A percentile compares a stretch with the other conserved stretches of the same genome.
Evolutionary conservation across 1,140 invertebrate genomes (phyloP).

Genomic region (Phortica variegata): DNA sequence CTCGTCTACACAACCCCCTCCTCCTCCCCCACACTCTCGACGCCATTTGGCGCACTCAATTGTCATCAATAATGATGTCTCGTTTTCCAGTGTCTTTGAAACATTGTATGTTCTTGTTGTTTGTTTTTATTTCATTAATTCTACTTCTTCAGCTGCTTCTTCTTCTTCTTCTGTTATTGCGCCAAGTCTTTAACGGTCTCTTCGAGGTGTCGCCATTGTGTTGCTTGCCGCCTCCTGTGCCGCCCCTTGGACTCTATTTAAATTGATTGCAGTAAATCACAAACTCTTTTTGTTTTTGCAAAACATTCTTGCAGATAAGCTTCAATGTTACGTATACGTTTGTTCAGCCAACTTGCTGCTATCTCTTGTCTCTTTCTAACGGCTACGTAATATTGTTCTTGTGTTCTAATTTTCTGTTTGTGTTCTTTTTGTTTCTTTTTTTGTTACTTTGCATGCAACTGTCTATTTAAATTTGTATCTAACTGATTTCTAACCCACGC

Average conservation of each 20-base stretch:
- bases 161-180: too few species aligned
- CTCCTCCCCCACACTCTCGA: conserved; percentile 3
- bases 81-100: conserved; percentile 31
- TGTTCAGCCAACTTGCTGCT: too few species aligned
- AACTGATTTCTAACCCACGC: background rate
- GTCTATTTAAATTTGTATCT: conserved; percentile 35
- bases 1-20: conserved; percentile 8
- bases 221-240: conserved; percentile 9
- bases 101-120: conserved; percentile 26
- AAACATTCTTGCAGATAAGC: too few species aligned
- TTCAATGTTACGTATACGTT: conserved; percentile 36
- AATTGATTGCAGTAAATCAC: conserved; percentile 55
- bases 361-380: too few species aligned
- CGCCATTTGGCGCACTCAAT: conserved; percentile 46
- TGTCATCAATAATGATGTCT: conserved; percentile 58
- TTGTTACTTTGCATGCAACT: conserved; percentile 44
- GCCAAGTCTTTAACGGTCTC: too few species aligned
- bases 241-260: conserved; percentile 32
- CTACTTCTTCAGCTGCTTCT: background rate
- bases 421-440: conserved; percentile 17
- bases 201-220: background rate
- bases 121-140: conserved; percentile 4
- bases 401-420: conserved; percentile 40
- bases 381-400: too few species aligned
- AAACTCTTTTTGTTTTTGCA: conserved; percentile 18